phyloP scores from a whole-genome alignment of 2,888 invertebrate genomes.

The Neoscelio sp. region DNA sequence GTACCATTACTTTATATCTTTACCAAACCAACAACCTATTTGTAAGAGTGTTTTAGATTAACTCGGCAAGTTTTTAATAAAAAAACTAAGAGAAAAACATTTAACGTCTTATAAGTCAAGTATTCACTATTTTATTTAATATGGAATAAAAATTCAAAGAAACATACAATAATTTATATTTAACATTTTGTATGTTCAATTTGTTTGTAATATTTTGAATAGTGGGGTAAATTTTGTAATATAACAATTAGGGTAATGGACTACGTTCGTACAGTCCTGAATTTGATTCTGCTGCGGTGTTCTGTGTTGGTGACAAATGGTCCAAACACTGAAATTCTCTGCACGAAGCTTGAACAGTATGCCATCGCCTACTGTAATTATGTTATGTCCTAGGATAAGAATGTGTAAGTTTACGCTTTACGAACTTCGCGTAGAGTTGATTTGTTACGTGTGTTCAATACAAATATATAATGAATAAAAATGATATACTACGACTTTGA shows the following conservation, averaged over 20 bases:
- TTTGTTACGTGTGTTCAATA: slow-evolving; percentile 50
- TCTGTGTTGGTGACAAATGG: slow-evolving; percentile 37
- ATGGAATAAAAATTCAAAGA: too few species aligned
- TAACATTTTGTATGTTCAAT: too few species aligned
- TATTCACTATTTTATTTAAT: too few species aligned
- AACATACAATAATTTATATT: neutral
- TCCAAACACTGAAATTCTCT: slow-evolving; percentile 37
- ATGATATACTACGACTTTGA: slow-evolving; percentile 5
- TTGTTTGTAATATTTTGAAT: too few species aligned
- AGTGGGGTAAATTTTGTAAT: neutral
- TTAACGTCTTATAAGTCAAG: too few species aligned
- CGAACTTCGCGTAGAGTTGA: slow-evolving; percentile 34
- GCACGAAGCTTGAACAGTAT: slow-evolving; percentile 44
- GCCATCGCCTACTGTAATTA: slow-evolving; percentile 50
- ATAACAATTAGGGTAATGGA: slow-evolving; percentile 7
- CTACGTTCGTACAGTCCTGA: slow-evolving; percentile 8
- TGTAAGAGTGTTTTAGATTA: too few species aligned
- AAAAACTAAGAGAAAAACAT: too few species aligned
- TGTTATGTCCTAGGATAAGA: slow-evolving; percentile 49
- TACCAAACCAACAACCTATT: too few species aligned
- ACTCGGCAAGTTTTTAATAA: too few species aligned
- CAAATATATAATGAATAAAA: slow-evolving; percentile 8
- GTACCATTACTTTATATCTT: neutral
- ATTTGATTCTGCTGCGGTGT: slow-evolving; percentile 41
- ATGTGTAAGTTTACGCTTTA: slow-evolving; percentile 55